phyloP scores from a whole-genome alignment of 1,140 invertebrate species.

The Danaus melanippus region DNA sequence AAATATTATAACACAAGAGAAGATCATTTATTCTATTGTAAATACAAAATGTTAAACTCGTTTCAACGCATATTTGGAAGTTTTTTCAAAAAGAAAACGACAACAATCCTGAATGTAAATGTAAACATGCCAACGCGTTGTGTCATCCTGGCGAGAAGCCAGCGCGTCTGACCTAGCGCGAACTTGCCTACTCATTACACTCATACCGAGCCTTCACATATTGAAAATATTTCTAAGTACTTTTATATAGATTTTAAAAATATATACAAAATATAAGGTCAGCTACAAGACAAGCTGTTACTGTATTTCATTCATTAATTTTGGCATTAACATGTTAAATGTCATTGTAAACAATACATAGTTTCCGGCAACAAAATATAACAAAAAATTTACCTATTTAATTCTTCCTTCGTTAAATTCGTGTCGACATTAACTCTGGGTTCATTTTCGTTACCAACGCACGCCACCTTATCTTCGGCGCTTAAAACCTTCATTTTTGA shows the following conservation, averaged over 20 bases:
- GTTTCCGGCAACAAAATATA: too few relatives aligned
- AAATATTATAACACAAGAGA: too few relatives aligned
- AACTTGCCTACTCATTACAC: conserved; percentile 27
- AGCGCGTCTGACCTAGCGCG: conserved; percentile 53
- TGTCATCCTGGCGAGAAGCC: conserved; percentile 53
- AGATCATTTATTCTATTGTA: too few relatives aligned
- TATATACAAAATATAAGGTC: too few relatives aligned
- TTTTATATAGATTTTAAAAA: too few relatives aligned
- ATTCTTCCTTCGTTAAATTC: conserved; percentile 55
- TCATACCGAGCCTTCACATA: conserved; percentile 15
- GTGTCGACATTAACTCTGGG: conserved; percentile 39
- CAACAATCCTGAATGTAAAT: conserved; percentile 50
- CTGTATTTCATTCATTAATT: too few relatives aligned
- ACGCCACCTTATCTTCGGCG: conserved; percentile 48
- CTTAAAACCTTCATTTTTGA: conserved; percentile 54
- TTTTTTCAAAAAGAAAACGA: conserved; percentile 23
- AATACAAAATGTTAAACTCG: too few relatives aligned
- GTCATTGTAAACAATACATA: too few relatives aligned
- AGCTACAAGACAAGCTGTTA: too few relatives aligned
- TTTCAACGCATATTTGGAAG: too few relatives aligned
- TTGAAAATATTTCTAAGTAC: conserved; percentile 5
- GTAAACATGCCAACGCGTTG: conserved; percentile 58
- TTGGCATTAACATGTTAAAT: too few relatives aligned
- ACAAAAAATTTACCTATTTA: conserved; percentile 46
- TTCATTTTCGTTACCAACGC: conserved; percentile 50